Evolutionary conservation across 2,888 invertebrate species (phyloP).

Genomic region (Sceliomorpha sp.): DNA sequence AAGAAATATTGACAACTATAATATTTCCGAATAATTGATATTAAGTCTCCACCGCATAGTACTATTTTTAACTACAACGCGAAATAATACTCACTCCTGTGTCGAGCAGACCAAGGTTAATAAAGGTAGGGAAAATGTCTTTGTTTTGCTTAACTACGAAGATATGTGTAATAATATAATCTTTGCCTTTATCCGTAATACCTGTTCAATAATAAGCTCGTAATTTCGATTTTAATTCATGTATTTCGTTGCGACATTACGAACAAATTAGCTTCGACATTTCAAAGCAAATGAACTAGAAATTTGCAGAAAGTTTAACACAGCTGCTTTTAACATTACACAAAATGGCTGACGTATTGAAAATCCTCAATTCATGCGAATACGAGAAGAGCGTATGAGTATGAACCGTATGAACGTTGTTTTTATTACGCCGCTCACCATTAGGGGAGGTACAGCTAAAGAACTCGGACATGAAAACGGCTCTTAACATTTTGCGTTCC

Average conservation of each 20-base stretch:
- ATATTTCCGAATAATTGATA: constrained; percentile 1
- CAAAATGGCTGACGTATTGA: constrained; percentile 75
- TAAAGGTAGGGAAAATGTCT: constrained; percentile 71
- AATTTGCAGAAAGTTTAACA: constrained; percentile 72
- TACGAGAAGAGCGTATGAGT: constrained; percentile 25
- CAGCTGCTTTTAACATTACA: constrained; percentile 77
- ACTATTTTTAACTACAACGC: constrained; percentile 74
- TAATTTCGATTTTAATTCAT: constrained; percentile 45
- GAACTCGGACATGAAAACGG: too few species aligned
- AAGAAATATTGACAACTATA: too few species aligned
- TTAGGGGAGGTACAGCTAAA: too few species aligned
- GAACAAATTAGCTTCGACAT: constrained; percentile 68
- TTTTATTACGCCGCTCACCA: constrained; percentile 5
- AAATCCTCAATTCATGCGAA: constrained; percentile 24
- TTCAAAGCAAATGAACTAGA: constrained; percentile 66
- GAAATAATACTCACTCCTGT: constrained; percentile 70
- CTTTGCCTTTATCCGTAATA: constrained; percentile 12
- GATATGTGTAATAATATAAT: constrained; percentile 19
- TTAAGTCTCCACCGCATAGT: constrained; percentile 59
- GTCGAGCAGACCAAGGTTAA: constrained; percentile 77
- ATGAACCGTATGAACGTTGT: constrained; percentile 2
- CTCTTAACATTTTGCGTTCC: too few species aligned
- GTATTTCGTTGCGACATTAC: constrained; percentile 56
- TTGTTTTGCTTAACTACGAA: constrained; percentile 67
- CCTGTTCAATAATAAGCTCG: constrained; percentile 32